Percentiles rank a stretch among this genome's conserved stretches.
These are phyloP conservation scores for Onychomys arenicola DNA, from an alignment of 2,797 vertebrate species.

Conservation along the genomic window DNA sequence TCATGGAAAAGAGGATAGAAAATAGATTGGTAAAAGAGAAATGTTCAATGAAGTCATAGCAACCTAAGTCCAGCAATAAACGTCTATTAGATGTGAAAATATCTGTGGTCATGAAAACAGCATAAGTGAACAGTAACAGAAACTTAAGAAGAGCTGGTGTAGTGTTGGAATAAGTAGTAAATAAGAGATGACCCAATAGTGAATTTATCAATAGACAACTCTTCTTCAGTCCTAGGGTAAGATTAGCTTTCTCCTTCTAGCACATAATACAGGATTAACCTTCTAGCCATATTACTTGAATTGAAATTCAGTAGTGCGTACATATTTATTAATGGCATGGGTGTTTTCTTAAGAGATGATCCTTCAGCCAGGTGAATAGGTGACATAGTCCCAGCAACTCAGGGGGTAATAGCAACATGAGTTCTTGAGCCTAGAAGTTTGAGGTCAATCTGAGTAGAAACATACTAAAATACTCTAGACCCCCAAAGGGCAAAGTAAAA, in stretches of 20 bases:
- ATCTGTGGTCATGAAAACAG: not conserved
- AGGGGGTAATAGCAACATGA: not conserved
- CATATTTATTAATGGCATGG: not conserved
- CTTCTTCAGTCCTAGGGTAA: not conserved
- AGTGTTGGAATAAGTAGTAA: not conserved
- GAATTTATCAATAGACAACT: not conserved
- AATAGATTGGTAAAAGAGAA: not conserved
- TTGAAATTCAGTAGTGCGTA: constrained; percentile 8
- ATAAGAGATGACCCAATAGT: not conserved
- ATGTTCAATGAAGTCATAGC: not conserved
- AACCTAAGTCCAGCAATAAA: not conserved
- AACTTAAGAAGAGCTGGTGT: not conserved
- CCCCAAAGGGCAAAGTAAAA: not conserved
- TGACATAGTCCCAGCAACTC: not conserved
- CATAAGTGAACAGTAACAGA: not conserved
- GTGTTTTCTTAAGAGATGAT: not conserved
- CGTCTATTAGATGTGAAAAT: not conserved
- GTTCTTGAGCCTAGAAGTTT: not conserved
- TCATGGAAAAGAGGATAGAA: not conserved
- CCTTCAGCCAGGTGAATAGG: not conserved
- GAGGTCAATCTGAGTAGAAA: not conserved
- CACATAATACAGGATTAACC: not conserved
- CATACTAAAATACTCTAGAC: not conserved
- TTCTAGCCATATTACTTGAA: constrained; percentile 45
- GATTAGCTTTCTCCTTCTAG: not conserved